Evolutionary conservation across 2,113 vertebrate species (phyloP).

Genomic region (Ammospiza caudacuta): DNA sequence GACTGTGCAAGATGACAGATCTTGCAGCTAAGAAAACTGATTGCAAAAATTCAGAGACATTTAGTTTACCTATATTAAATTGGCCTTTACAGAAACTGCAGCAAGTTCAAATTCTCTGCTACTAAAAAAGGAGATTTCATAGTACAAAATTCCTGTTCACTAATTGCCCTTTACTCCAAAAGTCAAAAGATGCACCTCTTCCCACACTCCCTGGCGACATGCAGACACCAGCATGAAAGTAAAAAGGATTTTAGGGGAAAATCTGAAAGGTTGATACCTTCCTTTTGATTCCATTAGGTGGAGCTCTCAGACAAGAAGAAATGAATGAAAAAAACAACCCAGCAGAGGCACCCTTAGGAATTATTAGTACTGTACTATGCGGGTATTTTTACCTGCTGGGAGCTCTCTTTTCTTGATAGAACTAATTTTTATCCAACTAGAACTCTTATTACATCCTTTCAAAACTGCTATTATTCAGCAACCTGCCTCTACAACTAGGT

Average conservation of each 20-base stretch:
- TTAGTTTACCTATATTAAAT: background rate
- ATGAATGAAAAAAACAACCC: background rate
- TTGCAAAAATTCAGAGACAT: background rate
- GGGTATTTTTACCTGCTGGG: conserved; percentile 1
- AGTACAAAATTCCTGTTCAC: background rate
- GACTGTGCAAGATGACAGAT: background rate
- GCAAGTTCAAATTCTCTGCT: accelerated
- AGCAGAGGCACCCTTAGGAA: background rate
- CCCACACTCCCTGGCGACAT: background rate
- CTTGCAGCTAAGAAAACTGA: background rate
- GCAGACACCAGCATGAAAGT: background rate
- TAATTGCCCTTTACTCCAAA: background rate
- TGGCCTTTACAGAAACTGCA: background rate
- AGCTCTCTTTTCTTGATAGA: background rate
- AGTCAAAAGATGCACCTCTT: background rate
- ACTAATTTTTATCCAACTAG: background rate
- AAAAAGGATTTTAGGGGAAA: background rate
- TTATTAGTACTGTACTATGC: background rate
- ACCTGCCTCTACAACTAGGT: background rate
- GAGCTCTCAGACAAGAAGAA: conserved; percentile 57
- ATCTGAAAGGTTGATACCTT: background rate
- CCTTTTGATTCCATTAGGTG: conserved; percentile 50
- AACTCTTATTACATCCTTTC: background rate
- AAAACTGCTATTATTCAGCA: background rate
- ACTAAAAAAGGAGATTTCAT: background rate